Evolutionary conservation across 2,888 invertebrate species (phyloP).

Genomic region (Sarcophaga carnaria): DNA sequence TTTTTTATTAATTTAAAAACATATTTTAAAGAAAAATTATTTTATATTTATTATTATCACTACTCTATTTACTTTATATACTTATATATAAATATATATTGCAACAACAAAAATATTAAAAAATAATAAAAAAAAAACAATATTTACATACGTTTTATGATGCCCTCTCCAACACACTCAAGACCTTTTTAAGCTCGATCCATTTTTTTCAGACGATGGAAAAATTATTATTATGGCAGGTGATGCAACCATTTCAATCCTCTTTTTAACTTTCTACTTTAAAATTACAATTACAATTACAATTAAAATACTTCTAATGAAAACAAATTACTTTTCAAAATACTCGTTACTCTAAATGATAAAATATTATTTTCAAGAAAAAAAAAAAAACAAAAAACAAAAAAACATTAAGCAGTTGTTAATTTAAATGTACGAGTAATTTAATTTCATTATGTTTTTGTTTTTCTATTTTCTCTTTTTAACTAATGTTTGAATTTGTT

Average conservation of each 20-base stretch:
- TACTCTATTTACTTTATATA: conserved; percentile 48
- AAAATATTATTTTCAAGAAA: too few species aligned
- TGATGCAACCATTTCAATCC: conserved; percentile 76
- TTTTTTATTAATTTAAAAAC: conserved; percentile 12
- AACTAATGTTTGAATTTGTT: too few species aligned
- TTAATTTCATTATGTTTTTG: too few species aligned
- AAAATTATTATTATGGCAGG: conserved; percentile 83
- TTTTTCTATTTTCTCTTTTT: too few species aligned
- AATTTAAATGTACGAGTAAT: too few species aligned
- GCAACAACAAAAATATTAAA: not conserved
- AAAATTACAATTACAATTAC: conserved; percentile 30
- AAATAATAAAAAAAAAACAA: conserved; percentile 36
- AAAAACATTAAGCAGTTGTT: too few species aligned
- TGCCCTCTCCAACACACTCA: conserved; percentile 67
- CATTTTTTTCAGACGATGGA: conserved; percentile 82
- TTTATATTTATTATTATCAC: conserved; percentile 55
- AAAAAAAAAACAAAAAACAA: too few species aligned
- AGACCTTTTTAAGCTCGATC: conserved; percentile 81
- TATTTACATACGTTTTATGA: conserved; percentile 41
- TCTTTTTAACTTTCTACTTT: conserved; percentile 45
- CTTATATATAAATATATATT: not conserved
- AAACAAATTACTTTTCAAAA: conserved; percentile 44
- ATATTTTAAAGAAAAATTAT: conserved; percentile 1
- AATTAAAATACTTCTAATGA: conserved; percentile 38
- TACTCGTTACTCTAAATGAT: conserved; percentile 13